Base-by-base conservation (phyloP, 2,888 invertebrate species). In the Tinea trinotella region DNA sequence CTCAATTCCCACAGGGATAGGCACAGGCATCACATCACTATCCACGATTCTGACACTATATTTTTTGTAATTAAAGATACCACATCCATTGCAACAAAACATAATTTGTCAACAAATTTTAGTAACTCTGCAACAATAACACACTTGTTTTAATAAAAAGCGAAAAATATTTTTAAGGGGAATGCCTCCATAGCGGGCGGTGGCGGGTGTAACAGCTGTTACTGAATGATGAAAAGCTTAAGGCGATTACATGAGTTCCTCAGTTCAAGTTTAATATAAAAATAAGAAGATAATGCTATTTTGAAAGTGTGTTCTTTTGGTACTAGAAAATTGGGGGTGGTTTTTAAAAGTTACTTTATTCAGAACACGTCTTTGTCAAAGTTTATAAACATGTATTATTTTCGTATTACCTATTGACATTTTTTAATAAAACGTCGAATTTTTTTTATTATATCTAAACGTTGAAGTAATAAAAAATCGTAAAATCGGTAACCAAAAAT, bases 221-320 rank as follows among this genome's bases (percentile, higher is more conserved):
- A 62, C 64, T 67, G 72, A 78, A 77, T 73, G 77, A 74, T 70
- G 79, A 69, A 76, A 76, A 79, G 76, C 78, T 83, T 80, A 76
- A 78, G 74, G 74, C 76, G 81, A 80, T 82, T 81, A 81, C 73
- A 74, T 64, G 69, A 70, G 69, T 68, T 69, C 70, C 66, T 62
- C 65, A 62, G 65, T 72, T 66, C 71, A 70, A 77, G 65, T 81
- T 78, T 80, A 76, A 81, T 80, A 78, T 71, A 75, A 81, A 79
- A 80, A 79, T 76, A 78, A 80, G 74, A 70, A 78, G 70, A 73
- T 79, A 79, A 79, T 74, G 73, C 69, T 62, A 62, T 72, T 79
- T 78, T 77, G 68, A 79, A 70, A 70, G 70, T 74, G 68, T 75
- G 68, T 71, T 66, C 64, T 71, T 68, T 67, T 65, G 61, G 59